Conservation (phyloP, 2,888 invertebrate genomes). For the Gymnocheta viridis region DNA sequence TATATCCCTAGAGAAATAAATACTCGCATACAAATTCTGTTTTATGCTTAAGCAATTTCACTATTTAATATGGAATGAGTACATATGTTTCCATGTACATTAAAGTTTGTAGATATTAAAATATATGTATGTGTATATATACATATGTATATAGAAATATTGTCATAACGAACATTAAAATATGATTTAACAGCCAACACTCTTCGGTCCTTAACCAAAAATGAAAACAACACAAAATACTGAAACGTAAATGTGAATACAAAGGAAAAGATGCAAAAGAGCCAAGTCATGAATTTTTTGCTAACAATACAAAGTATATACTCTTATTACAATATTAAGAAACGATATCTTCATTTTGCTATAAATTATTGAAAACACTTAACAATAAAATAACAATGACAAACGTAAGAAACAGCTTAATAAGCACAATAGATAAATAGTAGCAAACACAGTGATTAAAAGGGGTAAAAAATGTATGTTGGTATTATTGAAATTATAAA, state of each 20-base stretch:
- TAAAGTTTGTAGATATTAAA: not conserved
- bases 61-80: conserved; percentile 44
- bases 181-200: too few species aligned
- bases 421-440: not conserved
- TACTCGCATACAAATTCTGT: not conserved
- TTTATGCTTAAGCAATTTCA: conserved; percentile 11
- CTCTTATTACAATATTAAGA: not conserved
- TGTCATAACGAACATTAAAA: too few species aligned
- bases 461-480: not conserved
- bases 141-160: conserved; percentile 1
- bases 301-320: conserved; percentile 9
- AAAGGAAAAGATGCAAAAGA: not conserved
- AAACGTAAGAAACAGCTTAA: not conserved
- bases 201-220: not conserved
- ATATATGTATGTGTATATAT: too few species aligned
- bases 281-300: conserved; percentile 32
- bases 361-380: conserved; percentile 10
- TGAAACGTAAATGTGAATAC: not conserved
- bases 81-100: not conserved
- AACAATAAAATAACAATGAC: conserved; percentile 32
- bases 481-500: not conserved
- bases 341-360: not conserved
- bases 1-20: not conserved
- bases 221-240: conserved; percentile 6
- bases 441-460: not conserved